These are phyloP conservation scores for Geodia barretti DNA, from an alignment of 37 sponge, comb jelly and placozoan species.

Conservation along the genomic window DNA sequence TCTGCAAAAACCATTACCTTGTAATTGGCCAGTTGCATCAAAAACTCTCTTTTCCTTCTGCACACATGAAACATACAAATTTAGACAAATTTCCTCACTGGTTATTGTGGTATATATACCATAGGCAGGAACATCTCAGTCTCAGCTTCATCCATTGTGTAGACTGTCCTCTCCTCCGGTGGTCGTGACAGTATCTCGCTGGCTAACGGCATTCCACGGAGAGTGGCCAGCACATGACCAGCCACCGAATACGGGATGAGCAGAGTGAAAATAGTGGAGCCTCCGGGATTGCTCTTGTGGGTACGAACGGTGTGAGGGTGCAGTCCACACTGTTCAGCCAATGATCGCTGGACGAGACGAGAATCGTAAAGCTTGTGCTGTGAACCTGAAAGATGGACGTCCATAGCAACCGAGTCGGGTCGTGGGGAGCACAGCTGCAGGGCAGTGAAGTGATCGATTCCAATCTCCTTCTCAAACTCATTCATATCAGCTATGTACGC, in stretches of 20 bases:
- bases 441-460: background rate
- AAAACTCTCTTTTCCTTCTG: no score
- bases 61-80: no score
- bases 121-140: background rate
- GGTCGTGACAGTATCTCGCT: background rate
- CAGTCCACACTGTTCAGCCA: background rate
- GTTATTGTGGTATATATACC: no score
- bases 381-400: background rate
- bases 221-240: background rate
- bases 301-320: background rate
- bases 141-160: background rate
- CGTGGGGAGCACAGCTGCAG: background rate
- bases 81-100: no score
- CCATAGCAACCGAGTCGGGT: background rate
- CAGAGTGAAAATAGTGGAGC: background rate
- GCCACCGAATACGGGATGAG: background rate
- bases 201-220: background rate
- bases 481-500: background rate
- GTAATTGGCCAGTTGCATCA: no score
- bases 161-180: background rate
- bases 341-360: background rate
- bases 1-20: no score
- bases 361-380: background rate
- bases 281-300: background rate
- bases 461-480: background rate